Evolutionary conservation across 2,797 vertebrate species (phyloP).

Genomic region (Erethizon dorsatum): DNA sequence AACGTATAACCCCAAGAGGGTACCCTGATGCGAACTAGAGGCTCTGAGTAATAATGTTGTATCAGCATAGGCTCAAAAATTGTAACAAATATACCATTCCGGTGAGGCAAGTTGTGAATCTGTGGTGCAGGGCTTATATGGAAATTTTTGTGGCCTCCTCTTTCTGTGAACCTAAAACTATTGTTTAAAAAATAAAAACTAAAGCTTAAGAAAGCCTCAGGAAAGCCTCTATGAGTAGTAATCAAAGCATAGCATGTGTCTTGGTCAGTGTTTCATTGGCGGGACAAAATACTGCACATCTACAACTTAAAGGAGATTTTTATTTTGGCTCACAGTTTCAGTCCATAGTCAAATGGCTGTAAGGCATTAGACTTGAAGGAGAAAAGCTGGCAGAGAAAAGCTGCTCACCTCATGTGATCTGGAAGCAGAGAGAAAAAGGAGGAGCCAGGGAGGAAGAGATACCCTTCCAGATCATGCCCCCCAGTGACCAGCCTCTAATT

Average conservation of each 20-base stretch:
- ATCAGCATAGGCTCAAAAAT: background rate
- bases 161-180: background rate
- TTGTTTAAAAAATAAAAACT: background rate
- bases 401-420: too few relatives aligned
- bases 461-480: too few relatives aligned
- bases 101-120: background rate
- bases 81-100: background rate
- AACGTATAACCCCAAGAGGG: background rate
- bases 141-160: background rate
- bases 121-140: background rate
- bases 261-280: background rate
- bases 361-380: too few relatives aligned
- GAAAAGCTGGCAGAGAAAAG: too few relatives aligned
- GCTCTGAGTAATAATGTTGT: background rate
- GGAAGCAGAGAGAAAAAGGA: too few relatives aligned
- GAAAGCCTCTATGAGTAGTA: background rate
- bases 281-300: background rate
- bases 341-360: background rate
- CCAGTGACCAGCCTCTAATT: too few relatives aligned
- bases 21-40: background rate
- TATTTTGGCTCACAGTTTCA: background rate
- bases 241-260: background rate
- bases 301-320: background rate
- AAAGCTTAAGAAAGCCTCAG: background rate
- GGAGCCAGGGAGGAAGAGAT: too few relatives aligned